These are phyloP conservation scores for Tolypeutes matacus DNA, from an alignment of 2,797 vertebrate species.

Conservation along the genomic window DNA sequence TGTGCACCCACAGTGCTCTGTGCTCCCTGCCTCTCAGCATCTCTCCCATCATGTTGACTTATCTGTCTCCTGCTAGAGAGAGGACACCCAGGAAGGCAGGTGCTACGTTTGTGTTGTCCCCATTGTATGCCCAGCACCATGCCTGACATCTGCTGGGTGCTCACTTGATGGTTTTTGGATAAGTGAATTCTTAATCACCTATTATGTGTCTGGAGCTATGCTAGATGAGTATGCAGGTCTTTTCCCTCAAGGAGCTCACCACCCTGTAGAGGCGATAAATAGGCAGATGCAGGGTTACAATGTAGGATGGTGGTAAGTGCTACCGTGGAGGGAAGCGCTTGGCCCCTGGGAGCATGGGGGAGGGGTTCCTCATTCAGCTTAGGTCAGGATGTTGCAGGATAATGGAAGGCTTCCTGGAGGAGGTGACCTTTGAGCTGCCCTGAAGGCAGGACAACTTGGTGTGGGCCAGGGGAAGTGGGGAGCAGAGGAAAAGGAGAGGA, in stretches of 20 bases:
- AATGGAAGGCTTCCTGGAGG: conserved; percentile 8
- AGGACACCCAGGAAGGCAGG: neutral
- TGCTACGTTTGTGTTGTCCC: neutral
- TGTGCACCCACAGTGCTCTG: no score
- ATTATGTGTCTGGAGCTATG: neutral
- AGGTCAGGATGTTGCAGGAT: neutral
- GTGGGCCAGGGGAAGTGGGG: neutral
- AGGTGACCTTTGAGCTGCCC: neutral
- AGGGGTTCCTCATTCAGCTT: neutral
- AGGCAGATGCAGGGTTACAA: fast-evolving
- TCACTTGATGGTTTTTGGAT: neutral
- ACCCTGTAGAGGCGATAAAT: neutral
- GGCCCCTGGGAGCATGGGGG: neutral
- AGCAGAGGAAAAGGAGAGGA: neutral
- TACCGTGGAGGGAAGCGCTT: neutral
- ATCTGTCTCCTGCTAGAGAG: neutral
- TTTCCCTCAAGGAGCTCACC: neutral
- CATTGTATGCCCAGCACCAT: neutral
- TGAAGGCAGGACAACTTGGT: neutral
- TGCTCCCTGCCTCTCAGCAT: neutral
- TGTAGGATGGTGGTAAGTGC: neutral
- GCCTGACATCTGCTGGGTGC: neutral
- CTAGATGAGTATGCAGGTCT: neutral
- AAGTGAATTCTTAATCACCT: neutral
- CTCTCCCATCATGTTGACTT: no score